These are phyloP conservation scores for Drosophila pachea DNA, from an alignment of 1,140 invertebrate genomes.

Conservation along the genomic window DNA sequence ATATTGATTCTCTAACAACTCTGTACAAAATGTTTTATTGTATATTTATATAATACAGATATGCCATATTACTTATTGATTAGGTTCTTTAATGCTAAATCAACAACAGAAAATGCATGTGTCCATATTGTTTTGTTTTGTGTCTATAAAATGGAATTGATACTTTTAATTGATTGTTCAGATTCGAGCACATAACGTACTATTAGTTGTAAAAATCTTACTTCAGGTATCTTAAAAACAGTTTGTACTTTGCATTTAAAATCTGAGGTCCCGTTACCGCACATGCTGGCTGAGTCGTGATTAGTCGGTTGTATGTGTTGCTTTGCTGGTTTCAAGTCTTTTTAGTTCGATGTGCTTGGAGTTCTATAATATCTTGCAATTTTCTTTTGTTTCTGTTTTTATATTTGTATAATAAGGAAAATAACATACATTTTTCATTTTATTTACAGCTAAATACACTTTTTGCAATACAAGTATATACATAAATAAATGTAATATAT, in stretches of 20 bases:
- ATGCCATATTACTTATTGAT: constrained; percentile 21
- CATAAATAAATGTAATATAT: constrained; percentile 25
- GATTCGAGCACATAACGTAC: neutral
- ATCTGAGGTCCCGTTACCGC: constrained; percentile 39
- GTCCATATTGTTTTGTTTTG: constrained; percentile 8
- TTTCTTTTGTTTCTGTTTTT: constrained; percentile 30
- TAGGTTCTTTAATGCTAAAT: constrained; percentile 39
- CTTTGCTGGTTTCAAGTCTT: constrained; percentile 50
- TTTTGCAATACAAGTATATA: constrained; percentile 54
- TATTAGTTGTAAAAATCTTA: constrained; percentile 31
- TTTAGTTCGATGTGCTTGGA: constrained; percentile 32
- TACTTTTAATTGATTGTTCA: constrained; percentile 12
- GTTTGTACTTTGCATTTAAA: constrained; percentile 68
- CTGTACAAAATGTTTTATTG: constrained; percentile 60
- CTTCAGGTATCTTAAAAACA: constrained; percentile 45
- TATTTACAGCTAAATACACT: constrained; percentile 46
- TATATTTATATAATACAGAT: constrained; percentile 34
- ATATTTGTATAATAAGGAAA: constrained; percentile 9
- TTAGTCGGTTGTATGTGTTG: constrained; percentile 16
- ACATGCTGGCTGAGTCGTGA: constrained; percentile 40
- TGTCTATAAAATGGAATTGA: constrained; percentile 10
- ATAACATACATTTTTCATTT: constrained; percentile 20
- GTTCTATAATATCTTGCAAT: constrained; percentile 8
- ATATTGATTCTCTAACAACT: constrained; percentile 69
- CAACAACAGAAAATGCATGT: constrained; percentile 30